Evolutionary conservation across 2,113 vertebrate species (phyloP).

Genomic region (Peromyscus maniculatus): DNA sequence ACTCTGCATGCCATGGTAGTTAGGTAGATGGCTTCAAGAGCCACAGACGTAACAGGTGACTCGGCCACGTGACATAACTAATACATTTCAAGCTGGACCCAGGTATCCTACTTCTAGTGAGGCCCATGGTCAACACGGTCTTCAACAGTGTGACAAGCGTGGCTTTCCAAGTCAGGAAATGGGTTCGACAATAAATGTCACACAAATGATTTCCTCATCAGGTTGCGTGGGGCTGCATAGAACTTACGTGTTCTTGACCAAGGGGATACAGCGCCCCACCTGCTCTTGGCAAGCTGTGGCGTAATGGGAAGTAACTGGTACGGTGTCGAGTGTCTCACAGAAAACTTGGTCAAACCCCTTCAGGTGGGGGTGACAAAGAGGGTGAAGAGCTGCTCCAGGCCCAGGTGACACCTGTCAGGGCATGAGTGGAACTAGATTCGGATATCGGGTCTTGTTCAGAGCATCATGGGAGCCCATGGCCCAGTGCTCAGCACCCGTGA

Average conservation of each 20-base stretch:
- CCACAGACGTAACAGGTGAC: background rate
- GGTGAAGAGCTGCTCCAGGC: background rate
- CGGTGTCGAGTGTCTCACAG: fast-evolving
- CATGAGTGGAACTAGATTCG: background rate
- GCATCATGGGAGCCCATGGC: fast-evolving
- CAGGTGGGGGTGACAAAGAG: fast-evolving
- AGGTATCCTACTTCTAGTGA: background rate
- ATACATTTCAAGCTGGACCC: background rate
- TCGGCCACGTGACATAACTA: background rate
- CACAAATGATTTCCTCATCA: background rate
- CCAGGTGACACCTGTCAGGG: too few relatives aligned
- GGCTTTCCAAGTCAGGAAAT: background rate
- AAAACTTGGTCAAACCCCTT: background rate
- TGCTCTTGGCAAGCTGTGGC: background rate
- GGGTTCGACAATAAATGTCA: background rate
- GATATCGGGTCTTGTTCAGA: background rate
- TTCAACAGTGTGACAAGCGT: background rate
- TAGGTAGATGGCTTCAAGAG: background rate
- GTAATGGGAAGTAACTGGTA: fast-evolving
- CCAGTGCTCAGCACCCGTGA: fast-evolving
- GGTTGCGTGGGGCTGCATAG: fast-evolving
- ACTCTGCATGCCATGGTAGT: fast-evolving
- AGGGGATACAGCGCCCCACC: background rate
- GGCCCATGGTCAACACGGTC: too few relatives aligned
- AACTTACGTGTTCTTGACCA: background rate